These are phyloP conservation scores for Acanthoscelides obtectus DNA, from an alignment of 2,888 invertebrate species.

Conservation along the genomic window DNA sequence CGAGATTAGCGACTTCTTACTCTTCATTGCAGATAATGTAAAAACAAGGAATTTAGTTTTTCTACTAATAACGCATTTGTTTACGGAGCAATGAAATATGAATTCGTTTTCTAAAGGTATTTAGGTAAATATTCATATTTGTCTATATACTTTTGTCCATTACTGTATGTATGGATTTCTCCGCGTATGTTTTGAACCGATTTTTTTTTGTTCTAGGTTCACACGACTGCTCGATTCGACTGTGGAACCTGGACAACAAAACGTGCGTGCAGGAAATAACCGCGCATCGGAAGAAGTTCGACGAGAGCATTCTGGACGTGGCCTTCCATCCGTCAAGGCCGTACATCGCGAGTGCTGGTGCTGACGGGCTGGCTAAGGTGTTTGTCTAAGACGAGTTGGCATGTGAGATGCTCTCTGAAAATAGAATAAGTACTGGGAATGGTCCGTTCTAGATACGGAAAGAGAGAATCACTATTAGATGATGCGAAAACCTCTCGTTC, in stretches of 20 bases:
- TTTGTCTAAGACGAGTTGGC: constrained; percentile 64
- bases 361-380: constrained; percentile 98
- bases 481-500: no score
- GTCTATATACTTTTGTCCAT: no score
- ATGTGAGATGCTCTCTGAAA: background rate
- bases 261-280: constrained; percentile 99
- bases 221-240: constrained; percentile 96
- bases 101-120: no score
- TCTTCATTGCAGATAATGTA: background rate
- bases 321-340: constrained; percentile 99
- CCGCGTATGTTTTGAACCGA: no score
- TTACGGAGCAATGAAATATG: no score
- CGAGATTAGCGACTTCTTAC: background rate
- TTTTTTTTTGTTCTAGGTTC: constrained; percentile 38
- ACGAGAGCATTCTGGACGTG: constrained; percentile 97
- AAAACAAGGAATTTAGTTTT: no score
- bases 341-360: constrained; percentile 97
- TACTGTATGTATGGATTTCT: constrained; percentile 2
- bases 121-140: no score
- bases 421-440: background rate
- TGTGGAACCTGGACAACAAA: constrained; percentile 99
- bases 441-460: background rate
- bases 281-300: constrained; percentile 98
- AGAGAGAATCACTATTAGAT: background rate
- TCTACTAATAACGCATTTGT: no score